phyloP scores from a whole-genome alignment of 2,888 invertebrate species.

The Belgica antarctica region DNA sequence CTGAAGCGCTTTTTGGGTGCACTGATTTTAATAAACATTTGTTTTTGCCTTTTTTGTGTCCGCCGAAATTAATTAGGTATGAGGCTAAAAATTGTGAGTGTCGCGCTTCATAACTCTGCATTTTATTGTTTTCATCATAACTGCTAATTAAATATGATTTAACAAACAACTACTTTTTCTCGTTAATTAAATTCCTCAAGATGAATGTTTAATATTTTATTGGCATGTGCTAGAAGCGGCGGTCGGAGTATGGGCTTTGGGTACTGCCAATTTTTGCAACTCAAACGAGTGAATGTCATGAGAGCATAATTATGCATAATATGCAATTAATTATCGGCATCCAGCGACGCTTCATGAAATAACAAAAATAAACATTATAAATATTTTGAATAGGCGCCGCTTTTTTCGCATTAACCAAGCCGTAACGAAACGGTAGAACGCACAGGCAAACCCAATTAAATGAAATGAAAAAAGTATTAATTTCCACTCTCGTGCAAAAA shows the following conservation, averaged over 20 bases:
- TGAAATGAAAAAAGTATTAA: conserved; percentile 7
- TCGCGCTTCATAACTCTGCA: background rate
- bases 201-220: conserved; percentile 37
- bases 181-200: conserved; percentile 29
- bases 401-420: background rate
- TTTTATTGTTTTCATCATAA: conserved; percentile 20
- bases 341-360: conserved; percentile 4
- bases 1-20: background rate
- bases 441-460: background rate
- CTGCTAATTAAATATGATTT: conserved; percentile 40
- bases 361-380: background rate
- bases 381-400: too few relatives aligned
- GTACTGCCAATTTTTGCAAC: background rate
- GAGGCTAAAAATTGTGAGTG: background rate
- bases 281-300: background rate
- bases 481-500: conserved; percentile 1
- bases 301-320: conserved; percentile 35
- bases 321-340: conserved; percentile 38
- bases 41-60: too few relatives aligned
- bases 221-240: conserved; percentile 17
- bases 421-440: background rate
- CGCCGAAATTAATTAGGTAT: background rate
- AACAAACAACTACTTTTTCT: conserved; percentile 20
- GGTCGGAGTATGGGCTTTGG: too few relatives aligned
- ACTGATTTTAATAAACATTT: background rate